Base-by-base conservation (phyloP, 2,888 invertebrate species). In the Dolomedes plantarius region DNA sequence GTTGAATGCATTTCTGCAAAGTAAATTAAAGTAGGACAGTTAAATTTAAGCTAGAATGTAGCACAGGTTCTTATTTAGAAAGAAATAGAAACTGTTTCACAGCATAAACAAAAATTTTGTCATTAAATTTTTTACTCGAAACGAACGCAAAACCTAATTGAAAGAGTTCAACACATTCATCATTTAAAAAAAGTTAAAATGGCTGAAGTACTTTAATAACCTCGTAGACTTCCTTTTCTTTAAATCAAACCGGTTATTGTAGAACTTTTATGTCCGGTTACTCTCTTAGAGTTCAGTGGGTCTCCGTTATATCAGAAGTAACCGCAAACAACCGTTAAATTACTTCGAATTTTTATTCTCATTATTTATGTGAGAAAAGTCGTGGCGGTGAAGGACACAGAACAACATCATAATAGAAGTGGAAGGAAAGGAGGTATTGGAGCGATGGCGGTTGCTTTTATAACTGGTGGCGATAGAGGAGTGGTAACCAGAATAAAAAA, bases 241-340 rank as follows among this genome's bases (percentile, higher is more conserved):
- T 75, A 41, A 46, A 23, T 39, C 6, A 64, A 82, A 82, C 82
- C 82, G 82, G 82, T 82, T 82, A 36, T 23, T 6, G 27, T 16
- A 69, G 32, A 19, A 67, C n/a, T 19, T 65, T 32, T 67, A 67
- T 67, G 67, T 67, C 32, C 67, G n/a, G 67, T 67, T 67, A 32
- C 32, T 67, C 67, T 11, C 36, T 13, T 28, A 9, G 9, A 56
- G 56, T 56, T 56, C 23, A 56, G 5, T 56, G 56, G 56, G 56
- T 56, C 56, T 23, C 56, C 16, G 56, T n/a, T 56, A 7, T 56
- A 56, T 56, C 56, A 56, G 23, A 23, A 56, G 23, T n/a, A 56
- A 56, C 56, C 56, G 56, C 56, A 56, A 23, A 56, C 56, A 56
- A 56, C 56, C 56, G 56, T 56, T 56, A 56, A 56, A 56, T 56